Conservation (phyloP, 2,797 vertebrate genomes). For the Sebastes baramenuke region DNA sequence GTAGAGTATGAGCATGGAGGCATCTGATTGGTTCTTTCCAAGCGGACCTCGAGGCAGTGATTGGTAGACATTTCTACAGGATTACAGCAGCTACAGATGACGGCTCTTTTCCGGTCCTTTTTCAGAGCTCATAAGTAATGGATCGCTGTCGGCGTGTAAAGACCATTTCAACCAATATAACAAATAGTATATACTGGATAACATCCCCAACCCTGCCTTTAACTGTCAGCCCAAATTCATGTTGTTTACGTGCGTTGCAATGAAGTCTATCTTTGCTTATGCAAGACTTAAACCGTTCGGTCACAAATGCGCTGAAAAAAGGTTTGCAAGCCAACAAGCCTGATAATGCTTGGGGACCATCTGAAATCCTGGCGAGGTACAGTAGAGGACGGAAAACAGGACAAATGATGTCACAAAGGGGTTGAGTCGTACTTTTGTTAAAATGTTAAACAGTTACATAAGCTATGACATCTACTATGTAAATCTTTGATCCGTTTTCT, state of each 20-base stretch:
- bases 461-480: not conserved
- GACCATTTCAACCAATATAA: too few species aligned
- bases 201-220: too few species aligned
- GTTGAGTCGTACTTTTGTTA: not conserved
- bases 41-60: too few species aligned
- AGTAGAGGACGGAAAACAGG: not conserved
- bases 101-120: too few species aligned
- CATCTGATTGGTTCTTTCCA: too few species aligned
- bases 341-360: not conserved
- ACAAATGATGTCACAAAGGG: not conserved
- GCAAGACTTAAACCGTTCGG: not conserved
- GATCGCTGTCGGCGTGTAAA: too few species aligned
- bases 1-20: too few species aligned
- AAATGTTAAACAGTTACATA: slow-evolving; percentile 4
- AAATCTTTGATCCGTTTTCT: slow-evolving; percentile 20
- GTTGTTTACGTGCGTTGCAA: not conserved
- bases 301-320: not conserved
- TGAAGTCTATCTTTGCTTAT: not conserved
- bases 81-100: too few species aligned
- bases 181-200: too few species aligned
- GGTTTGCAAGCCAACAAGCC: not conserved
- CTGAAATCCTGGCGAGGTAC: not conserved
- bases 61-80: too few species aligned
- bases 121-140: too few species aligned
- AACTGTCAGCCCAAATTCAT: not conserved